phyloP scores from a whole-genome alignment of 53 echinoderm and acorn worm species.

The Mesocentrotus franciscanus region DNA sequence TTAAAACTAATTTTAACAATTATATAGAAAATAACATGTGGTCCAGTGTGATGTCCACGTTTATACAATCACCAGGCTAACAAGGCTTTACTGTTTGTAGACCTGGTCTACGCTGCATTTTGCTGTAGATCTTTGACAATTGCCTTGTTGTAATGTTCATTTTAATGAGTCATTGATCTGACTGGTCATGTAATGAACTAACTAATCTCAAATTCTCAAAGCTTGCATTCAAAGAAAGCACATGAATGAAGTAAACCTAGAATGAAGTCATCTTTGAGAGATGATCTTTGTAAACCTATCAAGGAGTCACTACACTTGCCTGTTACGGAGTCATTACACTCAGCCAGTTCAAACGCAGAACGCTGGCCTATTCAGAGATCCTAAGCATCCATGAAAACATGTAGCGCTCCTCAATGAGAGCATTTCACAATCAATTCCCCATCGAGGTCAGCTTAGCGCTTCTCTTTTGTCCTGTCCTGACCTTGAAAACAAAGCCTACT shows the following conservation, averaged over 20 bases:
- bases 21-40: no score
- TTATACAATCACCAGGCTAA: background rate
- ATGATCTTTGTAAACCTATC: background rate
- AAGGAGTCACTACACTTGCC: background rate
- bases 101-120: background rate
- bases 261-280: background rate
- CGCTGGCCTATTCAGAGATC: background rate
- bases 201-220: background rate
- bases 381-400: constrained; percentile 22
- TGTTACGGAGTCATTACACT: background rate
- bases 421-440: background rate
- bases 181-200: background rate
- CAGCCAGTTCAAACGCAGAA: background rate
- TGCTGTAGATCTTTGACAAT: background rate
- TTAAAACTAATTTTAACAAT: no score
- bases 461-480: background rate
- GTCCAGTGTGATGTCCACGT: background rate
- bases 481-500: constrained; percentile 12
- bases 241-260: background rate
- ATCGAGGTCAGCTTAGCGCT: background rate
- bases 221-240: background rate
- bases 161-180: background rate
- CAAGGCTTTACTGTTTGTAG: no score
- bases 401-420: constrained; percentile 5
- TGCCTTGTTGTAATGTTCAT: background rate